Percentiles rank a stretch among this genome's conserved stretches.
phyloP scores from a whole-genome alignment of 2,113 vertebrate species.

The Crocuta crocuta region DNA sequence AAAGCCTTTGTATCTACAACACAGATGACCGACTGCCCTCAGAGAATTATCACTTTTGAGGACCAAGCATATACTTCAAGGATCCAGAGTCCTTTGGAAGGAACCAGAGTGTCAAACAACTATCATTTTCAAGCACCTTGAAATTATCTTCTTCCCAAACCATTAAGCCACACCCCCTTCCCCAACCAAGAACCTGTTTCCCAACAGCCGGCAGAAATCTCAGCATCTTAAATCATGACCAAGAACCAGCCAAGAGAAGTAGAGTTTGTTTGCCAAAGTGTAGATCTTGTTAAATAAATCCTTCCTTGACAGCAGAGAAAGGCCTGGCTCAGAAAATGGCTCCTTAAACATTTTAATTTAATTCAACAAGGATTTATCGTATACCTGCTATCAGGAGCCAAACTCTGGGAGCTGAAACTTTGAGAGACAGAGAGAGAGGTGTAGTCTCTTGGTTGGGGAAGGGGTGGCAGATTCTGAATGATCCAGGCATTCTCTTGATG shows the following conservation, averaged over 20 bases:
- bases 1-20: background rate
- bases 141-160: slow-evolving; percentile 17
- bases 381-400: slow-evolving; percentile 35
- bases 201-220: background rate
- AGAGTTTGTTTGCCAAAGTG: slow-evolving; percentile 58
- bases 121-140: background rate
- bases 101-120: background rate
- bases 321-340: slow-evolving; percentile 64
- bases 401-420: slow-evolving; percentile 13
- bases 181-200: slow-evolving; percentile 52
- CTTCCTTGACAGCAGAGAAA: slow-evolving; percentile 75
- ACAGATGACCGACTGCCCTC: background rate
- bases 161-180: background rate
- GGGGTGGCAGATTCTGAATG: background rate
- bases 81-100: background rate
- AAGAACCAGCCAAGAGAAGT: slow-evolving; percentile 59
- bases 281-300: slow-evolving; percentile 76
- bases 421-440: background rate
- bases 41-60: background rate
- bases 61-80: background rate
- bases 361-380: slow-evolving; percentile 74
- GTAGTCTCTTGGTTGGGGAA: background rate
- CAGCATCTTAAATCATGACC: slow-evolving; percentile 56
- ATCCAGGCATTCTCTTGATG: background rate
- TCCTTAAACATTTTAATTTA: slow-evolving; percentile 79